phyloP scores from a whole-genome alignment of 2,888 invertebrate species.

The Calameuta filiformis region DNA sequence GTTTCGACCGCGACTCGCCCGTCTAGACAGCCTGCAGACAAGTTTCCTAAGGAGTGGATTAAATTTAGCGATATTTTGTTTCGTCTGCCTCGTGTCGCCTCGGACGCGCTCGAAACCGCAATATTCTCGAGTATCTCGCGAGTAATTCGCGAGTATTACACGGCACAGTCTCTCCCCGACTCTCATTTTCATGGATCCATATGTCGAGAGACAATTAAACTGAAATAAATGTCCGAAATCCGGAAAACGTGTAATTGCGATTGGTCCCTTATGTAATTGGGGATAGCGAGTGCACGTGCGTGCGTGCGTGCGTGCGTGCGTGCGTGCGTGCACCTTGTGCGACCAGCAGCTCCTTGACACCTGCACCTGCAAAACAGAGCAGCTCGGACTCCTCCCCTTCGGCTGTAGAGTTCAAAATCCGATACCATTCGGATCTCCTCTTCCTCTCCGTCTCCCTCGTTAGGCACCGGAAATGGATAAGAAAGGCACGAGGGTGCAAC shows the following conservation, averaged over 20 bases:
- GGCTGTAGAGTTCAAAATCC: too few species aligned
- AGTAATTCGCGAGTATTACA: background rate
- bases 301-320: constrained; percentile 24
- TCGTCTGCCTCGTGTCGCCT: constrained; percentile 44
- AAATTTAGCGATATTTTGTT: constrained; percentile 61
- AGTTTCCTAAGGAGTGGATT: constrained; percentile 54
- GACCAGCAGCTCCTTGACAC: constrained; percentile 34
- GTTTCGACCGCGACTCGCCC: constrained; percentile 38
- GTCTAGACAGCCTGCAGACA: constrained; percentile 59
- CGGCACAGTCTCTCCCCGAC: background rate
- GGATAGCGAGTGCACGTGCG: constrained; percentile 32
- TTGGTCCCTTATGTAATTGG: constrained; percentile 38
- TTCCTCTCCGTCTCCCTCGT: too few species aligned
- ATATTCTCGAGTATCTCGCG: constrained; percentile 13
- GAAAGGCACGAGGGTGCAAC: background rate
- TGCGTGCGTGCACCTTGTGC: constrained; percentile 30
- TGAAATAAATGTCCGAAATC: constrained; percentile 14
- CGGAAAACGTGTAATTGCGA: constrained; percentile 30
- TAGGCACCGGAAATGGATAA: too few species aligned
- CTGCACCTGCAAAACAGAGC: constrained; percentile 19
- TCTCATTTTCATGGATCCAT: too few species aligned
- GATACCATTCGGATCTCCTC: too few species aligned
- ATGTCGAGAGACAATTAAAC: too few species aligned
- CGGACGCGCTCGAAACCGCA: constrained; percentile 4
- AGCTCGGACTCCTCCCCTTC: too few species aligned